Conservation (phyloP, 2,797 vertebrate species). For the Glyptemys insculpta region DNA sequence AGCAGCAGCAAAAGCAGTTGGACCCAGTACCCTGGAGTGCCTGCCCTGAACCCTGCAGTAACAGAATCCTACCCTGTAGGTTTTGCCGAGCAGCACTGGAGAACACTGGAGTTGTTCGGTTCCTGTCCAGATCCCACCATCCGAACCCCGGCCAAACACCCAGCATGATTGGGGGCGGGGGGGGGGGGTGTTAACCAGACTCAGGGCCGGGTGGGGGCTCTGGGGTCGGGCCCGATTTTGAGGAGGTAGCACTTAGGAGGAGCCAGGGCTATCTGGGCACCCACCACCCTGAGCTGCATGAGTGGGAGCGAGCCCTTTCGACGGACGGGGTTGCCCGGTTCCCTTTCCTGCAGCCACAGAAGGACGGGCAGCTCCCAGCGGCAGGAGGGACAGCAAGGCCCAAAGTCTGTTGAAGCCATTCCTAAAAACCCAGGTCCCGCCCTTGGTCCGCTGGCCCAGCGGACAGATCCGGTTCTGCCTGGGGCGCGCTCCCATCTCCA, state of each 20-base stretch:
- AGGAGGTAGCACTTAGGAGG: not conserved
- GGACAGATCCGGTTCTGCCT: rapidly evolving
- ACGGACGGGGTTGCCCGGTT: too few relatives aligned
- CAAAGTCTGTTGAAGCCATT: not conserved
- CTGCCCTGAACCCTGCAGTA: not conserved
- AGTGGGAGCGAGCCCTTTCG: too few relatives aligned
- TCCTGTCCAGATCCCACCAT: not conserved
- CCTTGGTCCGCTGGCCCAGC: not conserved
- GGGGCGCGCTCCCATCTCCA: not conserved
- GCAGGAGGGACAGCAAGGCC: not conserved
- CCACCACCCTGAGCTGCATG: not conserved
- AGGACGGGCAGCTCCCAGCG: not conserved
- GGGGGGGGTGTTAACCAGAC: not conserved
- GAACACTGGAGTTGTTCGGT: not conserved
- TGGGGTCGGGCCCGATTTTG: not conserved
- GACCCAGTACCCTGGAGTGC: not conserved
- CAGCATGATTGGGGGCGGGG: rapidly evolving
- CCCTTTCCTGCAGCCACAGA: not conserved
- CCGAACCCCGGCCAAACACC: not conserved
- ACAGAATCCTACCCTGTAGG: not conserved
- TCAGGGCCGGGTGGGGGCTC: not conserved
- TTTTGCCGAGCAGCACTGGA: not conserved
- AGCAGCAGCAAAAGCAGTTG: not conserved
- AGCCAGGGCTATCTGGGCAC: not conserved
- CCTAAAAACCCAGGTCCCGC: too few relatives aligned